Evolutionary conservation across 2,797 vertebrate genomes (phyloP), one percentile per base, ranked within the genome.

Genomic region (Acanthurus lineatus): DNA sequence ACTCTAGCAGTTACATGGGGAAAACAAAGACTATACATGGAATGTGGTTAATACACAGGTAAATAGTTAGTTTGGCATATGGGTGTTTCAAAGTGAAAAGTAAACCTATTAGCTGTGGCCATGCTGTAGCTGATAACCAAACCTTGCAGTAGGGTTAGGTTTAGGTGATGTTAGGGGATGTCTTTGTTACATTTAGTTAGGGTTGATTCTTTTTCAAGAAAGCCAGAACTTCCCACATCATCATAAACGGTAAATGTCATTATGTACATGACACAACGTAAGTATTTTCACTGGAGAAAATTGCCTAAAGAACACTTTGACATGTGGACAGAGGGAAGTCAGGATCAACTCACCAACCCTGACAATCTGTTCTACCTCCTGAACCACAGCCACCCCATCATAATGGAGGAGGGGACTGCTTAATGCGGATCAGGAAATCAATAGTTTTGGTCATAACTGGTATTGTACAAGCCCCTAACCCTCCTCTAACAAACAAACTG

Each of bases 361-460:
- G 32, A 35, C 1, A 35, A 35, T 35, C 32, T 35, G 32, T 35
- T 35, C 32, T 35, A 6, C 6, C 32, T 35, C 32, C 32, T 35
- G 32, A 35, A 35, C 32, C 32, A 5, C 32, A 32, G 32, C 5
- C 32, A 7, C 32, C 32, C 6, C 9, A 56, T 61, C 32, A 6
- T 61, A 3, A 9, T 70, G 60, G 17, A 35, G 40, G 44, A 79
- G 42, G 47, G 32, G 6, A 35, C 47, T 16, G 40, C 48, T 59
- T 56, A 60, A 52, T 54, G 38, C 48, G 40, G 63, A 72, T 49
- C 52, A 79, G 19, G 20, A 40, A 47, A 64, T 83, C 20, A 66
- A 70, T 66, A 40, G 25, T 20, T 51, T 59, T 67, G 73, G 60
- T 58, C 56, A 73, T 42, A 20, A 63, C n/a, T 71, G 63, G 56